Base-by-base conservation (phyloP, 2,113 vertebrate species). In the Vanacampus margaritifer region DNA sequence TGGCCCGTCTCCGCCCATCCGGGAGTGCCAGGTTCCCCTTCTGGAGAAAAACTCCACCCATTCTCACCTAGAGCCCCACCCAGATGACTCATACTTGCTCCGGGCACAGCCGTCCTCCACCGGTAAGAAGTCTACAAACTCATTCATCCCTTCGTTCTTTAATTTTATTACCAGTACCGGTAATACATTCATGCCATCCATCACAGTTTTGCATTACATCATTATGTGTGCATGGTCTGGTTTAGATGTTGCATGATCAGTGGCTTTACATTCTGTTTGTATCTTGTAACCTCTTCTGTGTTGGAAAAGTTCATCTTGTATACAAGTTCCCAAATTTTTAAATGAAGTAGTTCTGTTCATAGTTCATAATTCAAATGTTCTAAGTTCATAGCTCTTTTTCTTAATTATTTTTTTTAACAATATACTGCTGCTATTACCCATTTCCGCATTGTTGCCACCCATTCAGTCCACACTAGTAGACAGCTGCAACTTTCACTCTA, bases 31-130 rank as follows among this genome's bases (percentile, higher is more conserved):
- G 94, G 96, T 98, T 91, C 96, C 96, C 88, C 94, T 99, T 92
- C 94, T 99, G 93, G 95, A 99, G 94, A 97, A 95, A 94, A 98
- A 95, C 84, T 94, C 96, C 88, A 94, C 94, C 90, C 96, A 98
- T 94, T 95, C 96, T 84, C 97, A 96, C 92, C 94, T 98, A 94
- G 96, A 99, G 89, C 96, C 96, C 69, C 94, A 95, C 7, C 96
- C 95, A n/a, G 96, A 98, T 78, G 96, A 98, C 80, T 94, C 97
- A 59, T 99, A 98, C 84, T 92, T 99, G 86, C 94, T 99, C 84
- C 93, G 96, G 87, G 94, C 94, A 83, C 95, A 90, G 92, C 91
- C 92, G 91, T 93, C 91, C 77, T 93, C 89, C 84, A 91, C 94
- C 84, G 97, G 97, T 99, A 98, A 98, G 95, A 87, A 50, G 66